phyloP scores from a whole-genome alignment of 2,888 invertebrate species.

The Ichneumoninae sp. region DNA sequence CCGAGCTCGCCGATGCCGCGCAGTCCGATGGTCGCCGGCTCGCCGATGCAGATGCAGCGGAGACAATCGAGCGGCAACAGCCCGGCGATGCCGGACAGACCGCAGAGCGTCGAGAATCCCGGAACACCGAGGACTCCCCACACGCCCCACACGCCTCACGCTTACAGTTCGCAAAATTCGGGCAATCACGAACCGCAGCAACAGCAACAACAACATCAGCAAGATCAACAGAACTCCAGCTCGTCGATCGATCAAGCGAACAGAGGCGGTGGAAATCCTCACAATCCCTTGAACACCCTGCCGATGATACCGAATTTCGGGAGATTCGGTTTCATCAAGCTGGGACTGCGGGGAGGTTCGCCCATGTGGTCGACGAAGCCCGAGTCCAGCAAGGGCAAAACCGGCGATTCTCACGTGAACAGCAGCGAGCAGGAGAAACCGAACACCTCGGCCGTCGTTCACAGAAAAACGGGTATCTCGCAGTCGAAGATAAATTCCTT shows the following conservation, averaged over 20 bases:
- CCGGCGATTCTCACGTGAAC: slow-evolving; percentile 81
- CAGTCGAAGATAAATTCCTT: slow-evolving; percentile 85
- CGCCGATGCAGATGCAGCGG: slow-evolving; percentile 85
- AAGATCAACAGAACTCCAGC: slow-evolving; percentile 68
- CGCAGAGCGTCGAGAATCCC: slow-evolving; percentile 87
- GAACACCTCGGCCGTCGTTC: slow-evolving; percentile 82
- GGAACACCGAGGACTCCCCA: slow-evolving; percentile 85
- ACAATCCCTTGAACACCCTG: slow-evolving; percentile 86
- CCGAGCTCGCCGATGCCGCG: slow-evolving; percentile 85
- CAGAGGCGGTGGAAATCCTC: slow-evolving; percentile 85
- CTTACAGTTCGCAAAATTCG: slow-evolving; percentile 63
- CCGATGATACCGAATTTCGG: slow-evolving; percentile 87
- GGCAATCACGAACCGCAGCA: slow-evolving; percentile 76
- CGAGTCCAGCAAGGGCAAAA: slow-evolving; percentile 82
- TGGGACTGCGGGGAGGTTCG: slow-evolving; percentile 88
- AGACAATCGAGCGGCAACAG: slow-evolving; percentile 86
- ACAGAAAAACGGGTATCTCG: slow-evolving; percentile 81
- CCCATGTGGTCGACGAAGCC: slow-evolving; percentile 88
- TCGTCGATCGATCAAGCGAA: slow-evolving; percentile 77
- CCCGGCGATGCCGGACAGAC: slow-evolving; percentile 86
- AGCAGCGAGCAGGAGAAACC: slow-evolving; percentile 84
- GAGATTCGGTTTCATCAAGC: slow-evolving; percentile 87
- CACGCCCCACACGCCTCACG: slow-evolving; percentile 78
- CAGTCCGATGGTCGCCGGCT: slow-evolving; percentile 85
- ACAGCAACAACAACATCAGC: slow-evolving; percentile 73